Percentiles rank a stretch among this genome's conserved stretches.
phyloP scores from a whole-genome alignment of 2,113 vertebrate species.

The Upupa epops region DNA sequence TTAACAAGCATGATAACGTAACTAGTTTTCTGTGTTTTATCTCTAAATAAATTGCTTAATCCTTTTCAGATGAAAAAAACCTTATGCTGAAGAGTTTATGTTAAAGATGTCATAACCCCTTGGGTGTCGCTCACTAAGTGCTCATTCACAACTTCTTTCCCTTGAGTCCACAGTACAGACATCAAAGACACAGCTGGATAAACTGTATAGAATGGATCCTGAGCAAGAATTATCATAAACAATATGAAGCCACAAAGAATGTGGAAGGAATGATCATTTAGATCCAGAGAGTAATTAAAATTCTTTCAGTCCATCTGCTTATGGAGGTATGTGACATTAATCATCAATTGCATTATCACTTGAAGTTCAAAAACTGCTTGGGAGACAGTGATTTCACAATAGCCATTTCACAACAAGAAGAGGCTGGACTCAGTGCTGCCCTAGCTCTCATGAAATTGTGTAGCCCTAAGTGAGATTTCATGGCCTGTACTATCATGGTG shows the following conservation, averaged over 20 bases:
- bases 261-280: slow-evolving; percentile 41
- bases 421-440: background rate
- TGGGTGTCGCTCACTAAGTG: slow-evolving; percentile 34
- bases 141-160: slow-evolving; percentile 25
- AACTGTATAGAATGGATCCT: slow-evolving; percentile 42
- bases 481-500: background rate
- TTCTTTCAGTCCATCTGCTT: slow-evolving; percentile 26
- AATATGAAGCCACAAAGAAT: slow-evolving; percentile 45
- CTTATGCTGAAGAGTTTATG: slow-evolving; percentile 54
- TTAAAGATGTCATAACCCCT: slow-evolving; percentile 51
- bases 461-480: background rate
- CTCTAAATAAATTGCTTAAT: slow-evolving; percentile 78
- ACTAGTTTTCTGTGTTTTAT: slow-evolving; percentile 74
- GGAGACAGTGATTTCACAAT: background rate
- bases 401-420: background rate
- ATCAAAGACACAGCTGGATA: slow-evolving; percentile 71
- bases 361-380: background rate
- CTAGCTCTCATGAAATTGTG: background rate
- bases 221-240: slow-evolving; percentile 59
- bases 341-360: background rate
- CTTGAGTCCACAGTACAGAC: slow-evolving; percentile 50
- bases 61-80: slow-evolving; percentile 59
- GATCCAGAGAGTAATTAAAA: slow-evolving; percentile 45
- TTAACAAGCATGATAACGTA: too few species aligned
- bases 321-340: background rate